Base-by-base conservation (phyloP, 2,113 vertebrate genomes). In the Blennius ocellaris region DNA sequence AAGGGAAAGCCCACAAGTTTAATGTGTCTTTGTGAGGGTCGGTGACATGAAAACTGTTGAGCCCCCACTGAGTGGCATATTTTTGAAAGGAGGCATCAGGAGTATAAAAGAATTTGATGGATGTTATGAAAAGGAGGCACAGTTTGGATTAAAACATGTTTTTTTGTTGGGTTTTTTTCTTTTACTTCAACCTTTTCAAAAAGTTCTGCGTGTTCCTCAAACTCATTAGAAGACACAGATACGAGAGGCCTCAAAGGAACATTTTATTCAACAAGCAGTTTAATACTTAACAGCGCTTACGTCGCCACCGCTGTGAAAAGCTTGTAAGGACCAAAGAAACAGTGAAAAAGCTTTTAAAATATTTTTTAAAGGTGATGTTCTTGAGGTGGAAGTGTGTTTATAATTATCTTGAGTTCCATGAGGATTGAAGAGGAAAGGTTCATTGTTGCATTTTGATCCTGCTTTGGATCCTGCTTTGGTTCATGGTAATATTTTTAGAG, bases 21-120 rank as follows among this genome's bases (percentile, higher is more conserved):
- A 47, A 52, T 47, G 21, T 21, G 14, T 36, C 1, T 14, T 11
- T 11, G 11, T n/a, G n/a, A 14, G 40, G 60, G 8, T 54, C 39
- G 74, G 55, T 36, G 51, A 53, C 47, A 58, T 73, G 17, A 51
- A 75, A 67, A 43, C 55, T 58, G 54, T 57, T 21, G 52, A 51
- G 36, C 44, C 44, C 15, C 47, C 15, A 49, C 64, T 41, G 50
- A 48, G 56, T 16, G 30, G 56, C 60, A 61, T 2, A 37, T 53
- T 48, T 57, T 8, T 17, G 11, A 51, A 45, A 47, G 47, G 10
- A 55, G 21, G 52, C n/a, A 36, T n/a, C 41, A 41, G 4, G 17
- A 55, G 39, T 50, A 69, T 15, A 38, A 15, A 43, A 49, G 14
- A 43, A 30, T 8, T 6, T 4, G 16, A 1, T 49, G 36, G 44